A percentile compares a stretch with the other conserved stretches of the same genome.
phyloP scores from a whole-genome alignment of 2,113 vertebrate genomes.

The Cervus canadensis region DNA sequence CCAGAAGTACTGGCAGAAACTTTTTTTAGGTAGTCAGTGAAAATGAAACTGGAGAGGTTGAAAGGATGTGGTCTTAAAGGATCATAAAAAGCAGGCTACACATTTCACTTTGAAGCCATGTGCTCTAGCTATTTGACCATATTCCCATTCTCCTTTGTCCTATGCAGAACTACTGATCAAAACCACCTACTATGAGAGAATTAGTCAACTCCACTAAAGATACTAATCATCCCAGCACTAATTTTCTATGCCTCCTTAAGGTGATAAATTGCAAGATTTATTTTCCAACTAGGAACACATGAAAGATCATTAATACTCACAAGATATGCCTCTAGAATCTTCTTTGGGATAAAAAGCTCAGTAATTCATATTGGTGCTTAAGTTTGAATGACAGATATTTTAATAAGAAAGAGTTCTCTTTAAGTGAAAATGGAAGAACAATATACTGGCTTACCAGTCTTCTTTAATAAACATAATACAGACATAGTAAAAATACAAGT shows the following conservation, averaged over 20 bases:
- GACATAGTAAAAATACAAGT: background rate
- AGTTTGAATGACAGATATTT: background rate
- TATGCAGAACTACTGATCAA: background rate
- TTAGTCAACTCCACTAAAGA: background rate
- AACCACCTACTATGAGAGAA: background rate
- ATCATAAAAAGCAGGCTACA: background rate
- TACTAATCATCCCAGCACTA: background rate
- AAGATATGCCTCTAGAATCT: background rate
- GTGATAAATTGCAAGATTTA: slow-evolving; percentile 13
- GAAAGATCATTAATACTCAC: background rate
- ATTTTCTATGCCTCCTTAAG: background rate
- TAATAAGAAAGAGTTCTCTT: background rate
- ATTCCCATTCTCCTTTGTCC: background rate
- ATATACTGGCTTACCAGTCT: background rate
- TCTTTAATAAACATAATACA: background rate
- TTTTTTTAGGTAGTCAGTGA: background rate
- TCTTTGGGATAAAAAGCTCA: background rate
- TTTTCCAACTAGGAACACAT: background rate
- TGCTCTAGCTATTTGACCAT: background rate
- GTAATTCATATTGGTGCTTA: background rate
- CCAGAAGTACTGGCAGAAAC: background rate
- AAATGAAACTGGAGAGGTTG: background rate
- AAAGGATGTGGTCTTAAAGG: background rate
- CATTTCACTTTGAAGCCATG: background rate
- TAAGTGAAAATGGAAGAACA: slow-evolving; percentile 9